Evolutionary conservation across 2,113 vertebrate genomes (phyloP), one percentile per base, ranked within the genome.

Genomic region (Mormyrus lacerda): DNA sequence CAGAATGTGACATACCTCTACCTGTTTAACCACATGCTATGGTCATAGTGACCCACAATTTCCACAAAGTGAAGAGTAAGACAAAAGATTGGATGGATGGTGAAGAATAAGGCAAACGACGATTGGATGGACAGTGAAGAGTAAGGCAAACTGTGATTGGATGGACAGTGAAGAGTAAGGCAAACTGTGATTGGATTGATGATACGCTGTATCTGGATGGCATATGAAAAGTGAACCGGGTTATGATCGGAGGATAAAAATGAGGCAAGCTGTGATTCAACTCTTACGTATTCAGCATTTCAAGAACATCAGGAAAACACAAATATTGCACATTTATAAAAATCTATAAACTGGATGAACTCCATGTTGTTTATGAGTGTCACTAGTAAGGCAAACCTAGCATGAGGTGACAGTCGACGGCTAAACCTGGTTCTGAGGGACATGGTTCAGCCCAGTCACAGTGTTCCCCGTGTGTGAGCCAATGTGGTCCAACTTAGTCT

Each of bases 131-230:
- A 82, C 5, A 8, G 39, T 24, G 44, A 47, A 84, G 44, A 47
- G 42, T 50, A 82, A 42, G 76, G 76, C 76, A 44, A 82, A 7
- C 17, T 4, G 9, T 4, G 76, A 82, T 82, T 44, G 76, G 39
- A 82, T 82, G 19, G 76, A 82, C 5, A 8, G 39, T 24, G 44
- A 47, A 84, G 44, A 47, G 42, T 47, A 82, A 44, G 76, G 39
- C 73, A 10, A 83, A 39, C 50, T 89, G 58, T 69, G 85, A 89
- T 65, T 44, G 48, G 39, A 27, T 39, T 48, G 90, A 27, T 55
- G 79, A 39, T 73, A 45, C 9, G 0, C 44, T 84, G 82, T n/a
- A 39, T 11, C 82, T 84, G 19, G 44, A 47, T n/a, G 42, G 42
- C 31, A n/a, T 21, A 24, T 15, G 5, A 19, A 27, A 82, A 73